These are phyloP conservation scores for Eidolon helvum DNA, from an alignment of 2,113 vertebrate genomes.

Conservation along the genomic window DNA sequence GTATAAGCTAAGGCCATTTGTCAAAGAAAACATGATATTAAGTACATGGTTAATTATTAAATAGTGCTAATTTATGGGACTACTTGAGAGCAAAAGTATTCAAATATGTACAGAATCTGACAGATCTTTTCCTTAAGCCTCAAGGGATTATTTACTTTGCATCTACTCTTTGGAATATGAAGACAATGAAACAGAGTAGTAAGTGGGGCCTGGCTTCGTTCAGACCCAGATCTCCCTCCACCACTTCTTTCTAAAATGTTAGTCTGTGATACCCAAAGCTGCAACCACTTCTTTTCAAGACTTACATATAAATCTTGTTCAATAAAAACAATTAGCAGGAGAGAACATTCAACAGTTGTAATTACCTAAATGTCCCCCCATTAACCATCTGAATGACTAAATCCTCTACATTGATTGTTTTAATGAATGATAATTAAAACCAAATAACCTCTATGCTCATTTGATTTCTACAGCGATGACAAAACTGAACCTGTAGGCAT, in stretches of 20 bases:
- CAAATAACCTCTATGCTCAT: conserved; percentile 78
- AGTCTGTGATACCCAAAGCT: conserved; percentile 15
- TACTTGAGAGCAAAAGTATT: not conserved
- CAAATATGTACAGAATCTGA: not conserved
- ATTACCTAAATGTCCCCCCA: conserved; percentile 81
- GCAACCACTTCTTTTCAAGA: conserved; percentile 67
- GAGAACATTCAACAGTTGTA: conserved; percentile 77
- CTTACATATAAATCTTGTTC: conserved; percentile 78
- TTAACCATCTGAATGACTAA: conserved; percentile 81
- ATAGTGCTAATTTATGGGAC: not conserved
- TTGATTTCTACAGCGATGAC: conserved; percentile 65
- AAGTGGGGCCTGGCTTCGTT: too few species aligned
- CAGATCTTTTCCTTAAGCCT: not conserved
- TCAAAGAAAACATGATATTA: not conserved
- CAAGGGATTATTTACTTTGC: not conserved
- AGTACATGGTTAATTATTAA: not conserved
- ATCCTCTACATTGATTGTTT: conserved; percentile 80
- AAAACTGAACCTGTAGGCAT: conserved; percentile 40
- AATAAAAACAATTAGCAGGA: conserved; percentile 83
- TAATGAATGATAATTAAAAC: conserved; percentile 81
- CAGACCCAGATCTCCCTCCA: not conserved
- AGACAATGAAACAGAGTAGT: not conserved
- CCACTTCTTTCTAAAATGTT: not conserved
- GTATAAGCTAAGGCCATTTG: not conserved
- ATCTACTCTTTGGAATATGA: not conserved